A percentile compares a stretch with the other conserved stretches of the same genome.
Evolutionary conservation across 2,113 vertebrate species (phyloP).

Genomic region (Anhinga anhinga): DNA sequence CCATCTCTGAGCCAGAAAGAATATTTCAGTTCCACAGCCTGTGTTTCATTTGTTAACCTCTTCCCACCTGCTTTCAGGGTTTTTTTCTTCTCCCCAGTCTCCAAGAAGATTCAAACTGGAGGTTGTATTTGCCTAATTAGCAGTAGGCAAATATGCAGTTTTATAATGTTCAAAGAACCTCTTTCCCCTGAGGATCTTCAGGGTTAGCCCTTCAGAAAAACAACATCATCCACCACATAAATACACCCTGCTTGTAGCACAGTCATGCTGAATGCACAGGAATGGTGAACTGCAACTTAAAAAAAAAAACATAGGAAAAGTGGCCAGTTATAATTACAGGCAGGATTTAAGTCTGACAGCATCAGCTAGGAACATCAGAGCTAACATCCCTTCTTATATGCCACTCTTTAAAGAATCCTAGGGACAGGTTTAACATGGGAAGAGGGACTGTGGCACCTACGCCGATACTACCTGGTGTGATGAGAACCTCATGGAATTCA

Average conservation of each 20-base stretch:
- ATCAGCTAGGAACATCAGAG: not conserved
- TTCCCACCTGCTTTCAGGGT: not conserved
- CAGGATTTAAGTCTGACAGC: not conserved
- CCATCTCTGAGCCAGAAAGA: not conserved
- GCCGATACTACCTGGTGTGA: not conserved
- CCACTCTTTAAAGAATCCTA: not conserved
- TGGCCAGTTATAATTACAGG: not conserved
- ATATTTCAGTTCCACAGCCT: not conserved
- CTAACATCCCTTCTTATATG: not conserved
- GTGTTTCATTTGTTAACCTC: slow-evolving; percentile 18
- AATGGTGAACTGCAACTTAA: not conserved
- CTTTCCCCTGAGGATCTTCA: not conserved
- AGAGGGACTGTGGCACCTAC: not conserved
- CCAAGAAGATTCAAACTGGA: not conserved
- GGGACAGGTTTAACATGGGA: not conserved
- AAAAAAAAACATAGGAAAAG: not conserved
- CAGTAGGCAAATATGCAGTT: not conserved
- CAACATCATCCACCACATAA: not conserved
- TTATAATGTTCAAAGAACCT: not conserved
- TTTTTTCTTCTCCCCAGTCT: not conserved
- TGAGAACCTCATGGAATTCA: too few species aligned
- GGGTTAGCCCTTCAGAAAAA: not conserved
- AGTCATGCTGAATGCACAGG: not conserved
- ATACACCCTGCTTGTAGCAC: not conserved
- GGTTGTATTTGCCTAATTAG: not conserved